phyloP scores from a whole-genome alignment of 23 tunicate species.

The Halocynthia aurantium region DNA sequence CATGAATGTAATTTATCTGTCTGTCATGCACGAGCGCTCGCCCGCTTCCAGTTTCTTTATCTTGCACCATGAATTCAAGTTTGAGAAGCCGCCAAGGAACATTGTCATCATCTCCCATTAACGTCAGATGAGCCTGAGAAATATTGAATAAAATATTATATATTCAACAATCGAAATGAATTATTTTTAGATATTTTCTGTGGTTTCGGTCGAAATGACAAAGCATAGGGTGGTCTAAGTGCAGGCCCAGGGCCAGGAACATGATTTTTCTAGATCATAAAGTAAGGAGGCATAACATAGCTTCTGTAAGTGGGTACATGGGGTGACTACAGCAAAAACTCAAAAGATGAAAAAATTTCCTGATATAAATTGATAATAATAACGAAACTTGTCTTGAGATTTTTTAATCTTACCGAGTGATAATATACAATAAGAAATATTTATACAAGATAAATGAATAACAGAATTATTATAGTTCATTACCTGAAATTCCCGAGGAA shows the following conservation, averaged over 20 bases:
- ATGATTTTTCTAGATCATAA: too few relatives aligned
- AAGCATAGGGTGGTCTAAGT: too few relatives aligned
- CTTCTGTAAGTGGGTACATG: too few relatives aligned
- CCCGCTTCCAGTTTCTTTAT: conserved; percentile 65
- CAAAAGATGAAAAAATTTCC: too few relatives aligned
- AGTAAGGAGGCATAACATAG: too few relatives aligned
- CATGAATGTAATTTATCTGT: conserved; percentile 75
- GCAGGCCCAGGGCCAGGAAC: too few relatives aligned
- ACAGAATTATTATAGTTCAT: not conserved
- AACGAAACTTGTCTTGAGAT: not conserved
- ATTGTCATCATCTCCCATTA: conserved; percentile 80
- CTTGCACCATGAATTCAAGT: conserved; percentile 76
- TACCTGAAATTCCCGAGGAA: conserved; percentile 72
- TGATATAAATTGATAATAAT: too few relatives aligned
- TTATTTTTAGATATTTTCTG: not conserved
- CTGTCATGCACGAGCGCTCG: conserved; percentile 58
- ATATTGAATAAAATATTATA: not conserved
- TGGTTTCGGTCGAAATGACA: not conserved
- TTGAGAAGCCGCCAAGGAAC: conserved; percentile 93
- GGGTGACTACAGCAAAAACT: too few relatives aligned
- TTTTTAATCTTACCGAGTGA: not conserved
- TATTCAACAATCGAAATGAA: not conserved
- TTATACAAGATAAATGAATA: not conserved
- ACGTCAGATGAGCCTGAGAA: conserved; percentile 46
- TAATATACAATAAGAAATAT: not conserved